Base-by-base conservation (phyloP, 2,797 vertebrate genomes). In the Phoxinus dragarum region DNA sequence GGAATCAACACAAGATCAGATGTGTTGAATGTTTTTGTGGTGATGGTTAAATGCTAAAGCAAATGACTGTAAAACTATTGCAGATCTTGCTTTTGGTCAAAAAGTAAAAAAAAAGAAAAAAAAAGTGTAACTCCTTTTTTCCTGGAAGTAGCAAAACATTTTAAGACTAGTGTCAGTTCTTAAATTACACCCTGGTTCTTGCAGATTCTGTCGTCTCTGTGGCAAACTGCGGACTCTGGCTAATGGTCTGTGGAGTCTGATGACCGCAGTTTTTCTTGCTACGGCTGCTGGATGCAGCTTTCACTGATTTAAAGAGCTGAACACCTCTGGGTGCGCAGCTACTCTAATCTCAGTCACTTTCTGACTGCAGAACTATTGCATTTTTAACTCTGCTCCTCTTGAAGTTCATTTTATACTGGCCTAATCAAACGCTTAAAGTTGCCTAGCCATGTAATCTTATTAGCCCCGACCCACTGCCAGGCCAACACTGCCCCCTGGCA, bases 401-500 rank as follows among this genome's bases (percentile, higher is more conserved):
- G n/a, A 71, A 69, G 52, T 47, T 61, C 16, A 72, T 49, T 49
- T 80, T 40, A 72, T 67, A 84, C 19, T 4, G 4, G 75, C 40
- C 17, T 36, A 84, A 66, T 72, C 38, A 80, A 85, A 72, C 67
- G 47, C 21, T 36, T 59, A 44, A 71, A 42, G 27, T 64, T 56
- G 23, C 64, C 77, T n/a, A 72, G 66, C 52, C 75, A 42, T 78
- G 40, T 80, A 31, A 49, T 80, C 67, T 27, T 47, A 40, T 72
- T 72, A 36, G 38, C 12, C 21, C n/a, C 1, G 76, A 76, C 81
- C 81, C 52, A 75, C 47, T 68, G 27, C 59, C 68, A 84, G 80
- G 73, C 47, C 84, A 80, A 72, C 71, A 34, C 79, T 83, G 74
- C 79, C 86, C 86, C 72, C 86, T 80, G 47, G 68, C 88, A 78